A percentile compares a stretch with the other conserved stretches of the same genome.
Evolutionary conservation across 2,797 vertebrate genomes (phyloP).

Genomic region (Serranus cabrilla): DNA sequence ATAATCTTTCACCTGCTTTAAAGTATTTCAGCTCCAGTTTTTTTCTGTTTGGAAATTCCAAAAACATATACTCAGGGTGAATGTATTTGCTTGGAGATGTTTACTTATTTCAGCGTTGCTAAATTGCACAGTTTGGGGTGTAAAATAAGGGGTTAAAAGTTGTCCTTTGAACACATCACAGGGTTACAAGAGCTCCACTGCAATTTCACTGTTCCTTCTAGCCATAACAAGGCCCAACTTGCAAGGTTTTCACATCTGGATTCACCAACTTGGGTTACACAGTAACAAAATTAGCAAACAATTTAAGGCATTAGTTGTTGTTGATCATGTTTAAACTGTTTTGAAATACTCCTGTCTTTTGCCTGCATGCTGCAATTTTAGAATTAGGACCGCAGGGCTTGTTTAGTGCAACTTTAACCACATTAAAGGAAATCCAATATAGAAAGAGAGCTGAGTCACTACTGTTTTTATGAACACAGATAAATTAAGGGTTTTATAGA

Average conservation of each 20-base stretch:
- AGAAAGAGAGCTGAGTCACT: constrained; percentile 32
- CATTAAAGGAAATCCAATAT: constrained; percentile 23
- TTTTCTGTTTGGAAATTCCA: not conserved
- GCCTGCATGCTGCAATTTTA: constrained; percentile 29
- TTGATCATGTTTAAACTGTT: constrained; percentile 18
- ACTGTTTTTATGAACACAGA: constrained; percentile 20
- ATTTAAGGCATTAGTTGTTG: constrained; percentile 25
- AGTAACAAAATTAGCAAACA: constrained; percentile 18
- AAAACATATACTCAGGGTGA: not conserved
- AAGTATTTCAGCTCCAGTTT: not conserved
- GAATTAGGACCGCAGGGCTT: constrained; percentile 41
- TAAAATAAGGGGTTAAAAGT: constrained; percentile 1
- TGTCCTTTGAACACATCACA: constrained; percentile 1
- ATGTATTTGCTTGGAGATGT: not conserved
- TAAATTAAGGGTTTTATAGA: constrained; percentile 35
- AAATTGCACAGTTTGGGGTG: constrained; percentile 15
- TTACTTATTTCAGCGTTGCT: constrained; percentile 5
- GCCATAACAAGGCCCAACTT: not conserved
- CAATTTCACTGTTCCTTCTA: not conserved
- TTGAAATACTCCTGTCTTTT: constrained; percentile 25
- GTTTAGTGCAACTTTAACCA: constrained; percentile 34
- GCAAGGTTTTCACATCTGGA: not conserved
- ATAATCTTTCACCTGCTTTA: constrained; percentile 29
- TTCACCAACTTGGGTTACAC: not conserved
- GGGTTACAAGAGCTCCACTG: not conserved